Evolutionary conservation across 37 sponge, comb jelly and placozoan genomes (phyloP), one percentile per base, ranked within the genome.

Genomic region (Bolinopsis microptera): DNA sequence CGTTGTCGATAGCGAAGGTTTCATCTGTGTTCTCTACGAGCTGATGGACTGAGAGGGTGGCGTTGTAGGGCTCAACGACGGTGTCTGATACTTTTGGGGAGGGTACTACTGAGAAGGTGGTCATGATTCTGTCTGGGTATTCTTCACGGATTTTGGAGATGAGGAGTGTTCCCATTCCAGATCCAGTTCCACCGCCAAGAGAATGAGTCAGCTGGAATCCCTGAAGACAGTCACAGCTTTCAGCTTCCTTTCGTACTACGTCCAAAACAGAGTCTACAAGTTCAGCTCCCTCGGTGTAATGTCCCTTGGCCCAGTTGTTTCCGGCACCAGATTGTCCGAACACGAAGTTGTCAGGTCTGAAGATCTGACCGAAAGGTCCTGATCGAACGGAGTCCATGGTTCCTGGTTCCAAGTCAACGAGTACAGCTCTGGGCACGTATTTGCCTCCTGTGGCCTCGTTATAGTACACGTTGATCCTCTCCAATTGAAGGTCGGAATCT

Each of bases 11-110:
- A 95, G 97, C 90, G 61, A 86, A 93, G 76, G 93, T 93, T 27
- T 93, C 93, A 32, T 93, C 93, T 18, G 93, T 93, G 93, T 93
- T 93, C 76, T 93, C 93, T 24, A 93, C 93, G n/a, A 93, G 93
- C 76, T 93, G 93, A 96, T 97, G 98, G 69, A 98, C 98, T 27
- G 98, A 98, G 25, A 98, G 93, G 83, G 95, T 95, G 82, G 95
- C 95, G 92, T 95, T 95, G 95, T 95, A 95, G 24, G 95, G 94
- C 92, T 95, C 95, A 22, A 95, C 95, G 22, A 95, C 95, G 27
- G 95, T 95, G 93, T 98, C 98, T 23, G 97, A 97, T 68, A 98
- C 98, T 93, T 98, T 98, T 40, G 98, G 98, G 39, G 98, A 98
- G 68, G 98, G 98, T 22, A 96, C 97, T 21, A 98, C 98, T 69